Evolutionary conservation across 2,113 vertebrate species (phyloP).

Genomic region (Aspidoscelis tigris): DNA sequence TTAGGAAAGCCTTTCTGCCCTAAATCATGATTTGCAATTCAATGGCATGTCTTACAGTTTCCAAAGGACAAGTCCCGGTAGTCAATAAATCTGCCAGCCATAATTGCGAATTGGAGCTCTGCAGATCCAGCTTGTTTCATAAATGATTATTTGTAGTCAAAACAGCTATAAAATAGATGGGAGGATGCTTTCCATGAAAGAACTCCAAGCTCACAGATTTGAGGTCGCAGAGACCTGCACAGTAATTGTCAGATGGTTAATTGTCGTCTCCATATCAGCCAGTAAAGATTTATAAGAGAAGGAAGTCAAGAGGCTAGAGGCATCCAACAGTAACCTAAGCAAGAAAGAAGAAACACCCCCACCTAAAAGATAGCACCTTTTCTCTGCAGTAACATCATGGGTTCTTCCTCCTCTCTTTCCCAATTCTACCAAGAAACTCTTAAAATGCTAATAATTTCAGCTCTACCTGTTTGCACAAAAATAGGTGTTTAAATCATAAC

Average conservation of each 20-base stretch:
- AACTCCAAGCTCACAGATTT: not conserved
- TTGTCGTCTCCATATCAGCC: not conserved
- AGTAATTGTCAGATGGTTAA: slow-evolving; percentile 5
- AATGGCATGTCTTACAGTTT: not conserved
- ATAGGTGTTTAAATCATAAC: slow-evolving; percentile 3
- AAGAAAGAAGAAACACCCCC: not conserved
- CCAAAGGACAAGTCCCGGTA: slow-evolving; percentile 7
- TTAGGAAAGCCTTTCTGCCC: not conserved
- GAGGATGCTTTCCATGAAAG: not conserved
- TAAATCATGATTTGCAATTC: slow-evolving; percentile 29
- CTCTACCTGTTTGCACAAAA: not conserved
- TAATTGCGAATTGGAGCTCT: slow-evolving; percentile 26
- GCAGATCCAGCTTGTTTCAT: slow-evolving; percentile 10
- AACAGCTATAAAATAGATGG: not conserved
- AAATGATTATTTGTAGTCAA: slow-evolving; percentile 19
- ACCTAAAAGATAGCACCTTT: not conserved
- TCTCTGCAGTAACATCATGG: not conserved
- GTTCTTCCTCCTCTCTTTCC: not conserved
- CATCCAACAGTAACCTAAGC: not conserved
- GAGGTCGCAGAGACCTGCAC: not conserved
- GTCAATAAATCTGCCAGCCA: slow-evolving; percentile 20
- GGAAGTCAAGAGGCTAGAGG: not conserved
- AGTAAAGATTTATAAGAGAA: not conserved
- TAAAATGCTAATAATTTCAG: slow-evolving; percentile 7
- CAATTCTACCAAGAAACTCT: not conserved